These are phyloP conservation scores for Melanargia galathea DNA, from an alignment of 2,888 invertebrate species.

Conservation along the genomic window DNA sequence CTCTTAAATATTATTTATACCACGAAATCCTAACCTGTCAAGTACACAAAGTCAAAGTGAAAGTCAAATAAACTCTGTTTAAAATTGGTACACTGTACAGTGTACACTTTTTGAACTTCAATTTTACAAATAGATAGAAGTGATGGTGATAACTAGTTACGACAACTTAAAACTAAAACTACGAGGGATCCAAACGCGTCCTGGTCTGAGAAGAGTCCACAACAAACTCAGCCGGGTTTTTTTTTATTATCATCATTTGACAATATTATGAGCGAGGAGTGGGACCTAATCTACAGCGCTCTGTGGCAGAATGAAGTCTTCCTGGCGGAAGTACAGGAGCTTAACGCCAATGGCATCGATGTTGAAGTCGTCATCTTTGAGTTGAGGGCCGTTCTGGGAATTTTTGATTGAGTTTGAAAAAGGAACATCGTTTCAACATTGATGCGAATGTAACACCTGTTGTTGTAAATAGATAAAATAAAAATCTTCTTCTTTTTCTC, in stretches of 20 bases:
- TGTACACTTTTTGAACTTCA: too few species aligned
- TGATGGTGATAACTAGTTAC: too few species aligned
- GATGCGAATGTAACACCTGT: not conserved
- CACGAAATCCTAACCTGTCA: too few species aligned
- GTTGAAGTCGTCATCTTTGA: constrained; percentile 37
- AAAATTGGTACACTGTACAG: too few species aligned
- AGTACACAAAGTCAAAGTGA: too few species aligned
- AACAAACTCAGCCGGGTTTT: too few species aligned
- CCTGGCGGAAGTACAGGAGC: constrained; percentile 52
- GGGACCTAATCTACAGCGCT: constrained; percentile 51
- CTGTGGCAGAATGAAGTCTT: constrained; percentile 60
- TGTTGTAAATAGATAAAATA: constrained; percentile 1
- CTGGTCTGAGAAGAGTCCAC: too few species aligned
- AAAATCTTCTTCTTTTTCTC: not conserved
- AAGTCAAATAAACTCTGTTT: too few species aligned
- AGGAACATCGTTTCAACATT: not conserved
- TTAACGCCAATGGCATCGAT: constrained; percentile 58
- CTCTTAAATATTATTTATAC: not conserved
- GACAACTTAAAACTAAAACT: too few species aligned
- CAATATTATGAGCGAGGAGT: constrained; percentile 57
- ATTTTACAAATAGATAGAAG: too few species aligned
- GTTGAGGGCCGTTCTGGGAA: constrained; percentile 38
- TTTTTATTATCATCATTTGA: too few species aligned
- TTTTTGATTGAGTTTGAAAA: constrained; percentile 21
- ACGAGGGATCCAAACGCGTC: too few species aligned